Conservation (phyloP, 35 echinoderm and acorn worm species). For the Heliocidaris tuberculata region DNA sequence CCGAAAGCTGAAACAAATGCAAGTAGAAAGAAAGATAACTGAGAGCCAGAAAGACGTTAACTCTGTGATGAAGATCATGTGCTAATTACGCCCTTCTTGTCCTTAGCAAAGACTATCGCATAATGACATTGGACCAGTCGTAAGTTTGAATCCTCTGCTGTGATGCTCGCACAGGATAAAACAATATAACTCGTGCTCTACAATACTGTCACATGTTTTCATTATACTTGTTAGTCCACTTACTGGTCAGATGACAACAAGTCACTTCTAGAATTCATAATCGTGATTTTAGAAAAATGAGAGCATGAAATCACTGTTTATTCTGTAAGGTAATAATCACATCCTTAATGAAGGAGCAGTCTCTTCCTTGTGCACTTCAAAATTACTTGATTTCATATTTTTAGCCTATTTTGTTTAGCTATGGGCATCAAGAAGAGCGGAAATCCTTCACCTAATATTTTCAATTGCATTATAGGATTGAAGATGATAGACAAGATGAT, state of each 20-base stretch:
- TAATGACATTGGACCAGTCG: no score
- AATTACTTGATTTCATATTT: neutral
- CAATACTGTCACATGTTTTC: neutral
- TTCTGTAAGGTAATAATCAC: neutral
- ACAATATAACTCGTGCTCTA: no score
- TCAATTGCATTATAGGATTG: neutral
- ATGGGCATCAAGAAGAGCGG: neutral
- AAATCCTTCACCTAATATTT: neutral
- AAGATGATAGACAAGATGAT: neutral
- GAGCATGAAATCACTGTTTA: neutral
- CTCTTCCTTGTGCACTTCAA: conserved; percentile 2
- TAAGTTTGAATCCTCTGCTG: no score
- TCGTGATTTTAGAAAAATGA: neutral
- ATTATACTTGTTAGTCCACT: neutral
- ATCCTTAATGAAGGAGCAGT: neutral
- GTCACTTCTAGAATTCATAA: neutral
- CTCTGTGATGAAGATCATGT: no score
- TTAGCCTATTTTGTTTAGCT: neutral
- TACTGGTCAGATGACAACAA: neutral
- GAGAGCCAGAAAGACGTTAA: no score
- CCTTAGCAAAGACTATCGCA: no score
- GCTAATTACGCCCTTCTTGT: no score
- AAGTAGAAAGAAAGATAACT: neutral
- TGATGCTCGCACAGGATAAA: no score
- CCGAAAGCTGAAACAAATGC: neutral